Conservation (phyloP, 2,113 vertebrate species). For the Vombatus ursinus region DNA sequence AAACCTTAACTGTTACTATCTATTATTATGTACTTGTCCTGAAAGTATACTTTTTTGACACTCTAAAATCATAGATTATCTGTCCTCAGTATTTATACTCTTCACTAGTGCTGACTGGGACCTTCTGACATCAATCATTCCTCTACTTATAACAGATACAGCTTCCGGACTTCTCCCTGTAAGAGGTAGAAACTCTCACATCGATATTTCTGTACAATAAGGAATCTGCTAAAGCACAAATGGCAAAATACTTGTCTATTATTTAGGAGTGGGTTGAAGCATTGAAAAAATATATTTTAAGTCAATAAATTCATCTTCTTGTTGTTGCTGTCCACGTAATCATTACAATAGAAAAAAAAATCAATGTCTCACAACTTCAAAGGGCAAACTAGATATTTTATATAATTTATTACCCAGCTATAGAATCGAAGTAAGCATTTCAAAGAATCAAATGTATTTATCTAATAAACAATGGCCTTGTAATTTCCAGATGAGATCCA, state of each 20-base stretch:
- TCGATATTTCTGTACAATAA: not conserved
- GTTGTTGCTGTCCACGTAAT: not conserved
- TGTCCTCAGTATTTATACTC: not conserved
- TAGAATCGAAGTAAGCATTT: not conserved
- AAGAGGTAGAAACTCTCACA: slow-evolving; percentile 17
- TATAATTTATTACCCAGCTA: slow-evolving; percentile 4
- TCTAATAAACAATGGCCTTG: not conserved
- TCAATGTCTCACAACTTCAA: slow-evolving; percentile 3
- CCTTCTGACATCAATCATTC: not conserved
- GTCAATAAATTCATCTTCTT: slow-evolving; percentile 45
- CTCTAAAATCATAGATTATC: not conserved
- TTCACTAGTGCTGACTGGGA: not conserved
- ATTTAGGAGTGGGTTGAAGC: slow-evolving; percentile 24
- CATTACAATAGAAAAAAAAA: slow-evolving; percentile 7
- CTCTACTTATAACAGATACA: not conserved
- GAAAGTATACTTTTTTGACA: not conserved
- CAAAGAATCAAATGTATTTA: slow-evolving; percentile 22
- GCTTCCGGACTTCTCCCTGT: not conserved
- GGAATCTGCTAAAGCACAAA: not conserved
- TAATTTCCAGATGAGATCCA: slow-evolving; percentile 50
- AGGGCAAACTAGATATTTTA: slow-evolving; percentile 13
- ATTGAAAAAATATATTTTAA: slow-evolving; percentile 33
- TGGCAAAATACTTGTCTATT: slow-evolving; percentile 40
- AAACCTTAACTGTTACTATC: not conserved
- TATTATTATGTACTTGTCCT: not conserved